These are phyloP conservation scores for Diplosoma virens DNA, from an alignment of 23 tunicate species.

Conservation along the genomic window DNA sequence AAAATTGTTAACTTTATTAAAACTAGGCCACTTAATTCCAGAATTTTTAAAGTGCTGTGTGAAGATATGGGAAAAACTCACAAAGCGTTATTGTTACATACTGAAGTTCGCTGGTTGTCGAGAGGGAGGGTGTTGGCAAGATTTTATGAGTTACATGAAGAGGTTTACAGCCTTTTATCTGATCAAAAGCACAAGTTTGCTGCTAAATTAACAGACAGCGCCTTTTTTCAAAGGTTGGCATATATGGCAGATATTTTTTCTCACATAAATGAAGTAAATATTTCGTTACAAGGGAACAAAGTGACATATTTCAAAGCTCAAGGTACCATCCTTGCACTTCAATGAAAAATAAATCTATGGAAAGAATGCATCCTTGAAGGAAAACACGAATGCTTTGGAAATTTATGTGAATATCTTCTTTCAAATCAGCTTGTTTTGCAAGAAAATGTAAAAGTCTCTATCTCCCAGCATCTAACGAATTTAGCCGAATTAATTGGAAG, in stretches of 20 bases:
- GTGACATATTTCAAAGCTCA: conserved; percentile 24
- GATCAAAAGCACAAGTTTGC: conserved; percentile 30
- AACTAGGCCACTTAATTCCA: conserved; percentile 25
- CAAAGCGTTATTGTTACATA: conserved; percentile 30
- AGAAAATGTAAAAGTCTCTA: conserved; percentile 24
- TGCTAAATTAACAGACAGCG: conserved; percentile 27
- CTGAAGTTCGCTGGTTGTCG: conserved; percentile 31
- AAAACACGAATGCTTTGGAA: conserved; percentile 33
- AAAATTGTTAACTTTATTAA: conserved; percentile 27
- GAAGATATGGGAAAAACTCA: conserved; percentile 28
- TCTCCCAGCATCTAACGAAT: conserved; percentile 30
- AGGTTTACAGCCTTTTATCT: conserved; percentile 27
- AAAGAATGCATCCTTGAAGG: conserved; percentile 31
- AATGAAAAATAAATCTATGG: conserved; percentile 25
- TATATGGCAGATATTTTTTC: conserved; percentile 19
- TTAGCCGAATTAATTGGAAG: conserved; percentile 26
- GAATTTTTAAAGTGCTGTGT: conserved; percentile 13
- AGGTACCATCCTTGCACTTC: conserved; percentile 26
- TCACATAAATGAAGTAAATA: conserved; percentile 22
- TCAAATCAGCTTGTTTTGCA: conserved; percentile 22
- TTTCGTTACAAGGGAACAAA: conserved; percentile 29
- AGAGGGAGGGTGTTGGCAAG: conserved; percentile 27
- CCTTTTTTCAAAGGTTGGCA: conserved; percentile 29
- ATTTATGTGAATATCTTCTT: conserved; percentile 26
- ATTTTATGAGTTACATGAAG: conserved; percentile 23